These are phyloP conservation scores for Oxygymnocypris stewartii DNA, from an alignment of 2,113 vertebrate genomes.

Conservation along the genomic window DNA sequence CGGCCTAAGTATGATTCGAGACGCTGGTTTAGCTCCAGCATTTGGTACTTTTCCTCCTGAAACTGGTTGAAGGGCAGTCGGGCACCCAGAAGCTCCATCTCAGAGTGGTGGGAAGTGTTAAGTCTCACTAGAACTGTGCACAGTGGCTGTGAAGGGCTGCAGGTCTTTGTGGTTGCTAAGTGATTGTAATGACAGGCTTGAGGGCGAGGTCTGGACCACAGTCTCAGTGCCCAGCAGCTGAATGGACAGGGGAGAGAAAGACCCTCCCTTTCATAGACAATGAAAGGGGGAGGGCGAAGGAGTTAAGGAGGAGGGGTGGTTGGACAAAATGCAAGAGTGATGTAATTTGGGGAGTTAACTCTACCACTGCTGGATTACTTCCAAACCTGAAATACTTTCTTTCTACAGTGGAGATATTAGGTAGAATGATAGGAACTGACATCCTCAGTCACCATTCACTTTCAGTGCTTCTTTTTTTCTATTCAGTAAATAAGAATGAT, in stretches of 20 bases:
- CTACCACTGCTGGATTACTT: conserved; percentile 56
- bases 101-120: background rate
- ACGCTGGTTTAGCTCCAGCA: conserved; percentile 91
- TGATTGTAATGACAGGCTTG: conserved; percentile 41
- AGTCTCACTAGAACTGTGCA: conserved; percentile 8
- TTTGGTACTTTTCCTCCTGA: conserved; percentile 85
- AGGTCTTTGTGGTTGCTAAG: conserved; percentile 39
- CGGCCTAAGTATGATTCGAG: conserved; percentile 86
- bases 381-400: conserved; percentile 5
- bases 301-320: conserved; percentile 53
- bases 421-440: background rate
- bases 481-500: background rate
- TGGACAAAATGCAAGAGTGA: conserved; percentile 52
- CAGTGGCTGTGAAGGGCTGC: background rate
- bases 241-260: conserved; percentile 60
- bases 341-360: conserved; percentile 70
- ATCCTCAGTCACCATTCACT: background rate
- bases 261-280: conserved; percentile 67
- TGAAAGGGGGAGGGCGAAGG: conserved; percentile 53
- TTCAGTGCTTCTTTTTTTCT: background rate
- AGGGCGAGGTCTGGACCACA: conserved; percentile 54
- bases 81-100: conserved; percentile 68
- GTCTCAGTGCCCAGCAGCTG: conserved; percentile 51
- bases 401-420: background rate
- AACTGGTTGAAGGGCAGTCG: conserved; percentile 49